phyloP scores from a whole-genome alignment of 2,113 vertebrate genomes.

The Madoqua kirkii region DNA sequence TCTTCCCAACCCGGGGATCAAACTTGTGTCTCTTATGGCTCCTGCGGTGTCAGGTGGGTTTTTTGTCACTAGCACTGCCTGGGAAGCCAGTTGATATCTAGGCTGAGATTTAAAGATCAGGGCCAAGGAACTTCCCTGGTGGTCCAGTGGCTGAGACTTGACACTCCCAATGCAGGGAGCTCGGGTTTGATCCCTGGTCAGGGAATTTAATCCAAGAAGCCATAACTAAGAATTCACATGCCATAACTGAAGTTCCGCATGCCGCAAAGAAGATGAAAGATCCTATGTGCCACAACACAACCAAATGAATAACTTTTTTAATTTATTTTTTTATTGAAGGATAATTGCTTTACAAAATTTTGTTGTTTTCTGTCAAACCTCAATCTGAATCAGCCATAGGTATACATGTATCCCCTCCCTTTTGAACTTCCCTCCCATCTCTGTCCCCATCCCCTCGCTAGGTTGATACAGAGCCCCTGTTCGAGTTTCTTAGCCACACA shows the following conservation, averaged over 20 bases:
- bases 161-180: not conserved
- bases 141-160: not conserved
- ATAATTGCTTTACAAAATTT: not conserved
- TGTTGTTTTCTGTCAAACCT: not conserved
- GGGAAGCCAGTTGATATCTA: not conserved
- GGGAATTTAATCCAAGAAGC: not conserved
- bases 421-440: not conserved
- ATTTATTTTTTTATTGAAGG: not conserved
- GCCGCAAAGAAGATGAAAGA: not conserved
- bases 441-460: not conserved
- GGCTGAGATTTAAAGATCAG: not conserved
- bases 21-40: not conserved
- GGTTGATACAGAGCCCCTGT: not conserved
- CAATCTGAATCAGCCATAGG: not conserved
- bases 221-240: not conserved
- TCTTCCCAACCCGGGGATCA: not conserved
- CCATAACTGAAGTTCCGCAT: not conserved
- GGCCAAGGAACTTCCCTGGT: not conserved
- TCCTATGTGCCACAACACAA: not conserved
- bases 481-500: not conserved
- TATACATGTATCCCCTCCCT: not conserved
- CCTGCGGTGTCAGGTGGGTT: not conserved
- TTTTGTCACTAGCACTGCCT: not conserved
- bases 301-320: not conserved
- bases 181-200: not conserved